phyloP scores from a whole-genome alignment of 2,888 invertebrate genomes.

The Cistogaster globosa region DNA sequence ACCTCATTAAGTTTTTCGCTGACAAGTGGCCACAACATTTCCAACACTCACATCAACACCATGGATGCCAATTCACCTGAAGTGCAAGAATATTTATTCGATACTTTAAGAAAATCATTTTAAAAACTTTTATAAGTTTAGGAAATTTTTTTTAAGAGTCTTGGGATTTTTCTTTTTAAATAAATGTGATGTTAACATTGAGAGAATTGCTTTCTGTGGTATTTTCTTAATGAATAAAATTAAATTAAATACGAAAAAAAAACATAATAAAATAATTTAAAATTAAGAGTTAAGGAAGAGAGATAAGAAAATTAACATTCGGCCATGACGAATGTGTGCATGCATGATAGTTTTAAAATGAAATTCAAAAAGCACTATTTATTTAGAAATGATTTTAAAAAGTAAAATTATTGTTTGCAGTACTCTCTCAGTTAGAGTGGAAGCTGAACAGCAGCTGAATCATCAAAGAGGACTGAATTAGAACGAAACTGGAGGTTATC shows the following conservation, averaged over 20 bases:
- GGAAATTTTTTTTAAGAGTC: neutral
- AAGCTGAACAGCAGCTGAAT: no score
- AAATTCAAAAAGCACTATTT: neutral
- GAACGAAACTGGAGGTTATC: no score
- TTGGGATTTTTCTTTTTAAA: neutral
- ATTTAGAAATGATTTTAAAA: neutral
- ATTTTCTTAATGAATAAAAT: constrained; percentile 63
- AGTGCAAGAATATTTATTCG: constrained; percentile 89
- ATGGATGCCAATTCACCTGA: constrained; percentile 86
- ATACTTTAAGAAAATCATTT: constrained; percentile 87
- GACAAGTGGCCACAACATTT: constrained; percentile 76
- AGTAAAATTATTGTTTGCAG: no score
- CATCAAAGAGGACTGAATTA: no score
- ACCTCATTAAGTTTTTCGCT: constrained; percentile 78
- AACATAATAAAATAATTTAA: constrained; percentile 24
- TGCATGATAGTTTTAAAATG: neutral
- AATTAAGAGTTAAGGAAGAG: constrained; percentile 24
- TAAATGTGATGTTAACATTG: constrained; percentile 53
- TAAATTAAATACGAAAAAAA: constrained; percentile 9
- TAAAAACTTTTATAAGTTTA: constrained; percentile 73
- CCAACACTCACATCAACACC: constrained; percentile 83
- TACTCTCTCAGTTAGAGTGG: no score
- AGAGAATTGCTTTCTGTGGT: constrained; percentile 71
- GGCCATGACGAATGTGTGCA: constrained; percentile 24
- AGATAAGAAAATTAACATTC: constrained; percentile 14